These are phyloP conservation scores for Rhynchonycteris naso DNA, from an alignment of 2,797 vertebrate species.

Conservation along the genomic window DNA sequence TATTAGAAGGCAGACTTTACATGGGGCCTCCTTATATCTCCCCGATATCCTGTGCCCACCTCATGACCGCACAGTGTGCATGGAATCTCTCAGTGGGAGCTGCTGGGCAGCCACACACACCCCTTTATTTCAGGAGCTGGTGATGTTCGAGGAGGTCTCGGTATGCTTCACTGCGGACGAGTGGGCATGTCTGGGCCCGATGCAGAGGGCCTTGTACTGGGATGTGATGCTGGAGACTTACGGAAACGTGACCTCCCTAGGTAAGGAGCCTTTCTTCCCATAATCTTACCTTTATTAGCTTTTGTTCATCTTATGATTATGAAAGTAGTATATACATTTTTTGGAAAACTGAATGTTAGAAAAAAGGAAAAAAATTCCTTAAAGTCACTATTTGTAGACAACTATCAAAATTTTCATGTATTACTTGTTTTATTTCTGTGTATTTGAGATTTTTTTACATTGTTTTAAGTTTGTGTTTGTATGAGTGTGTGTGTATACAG, in stretches of 20 bases:
- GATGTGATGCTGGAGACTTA: constrained; percentile 82
- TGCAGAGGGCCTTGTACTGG: constrained; percentile 79
- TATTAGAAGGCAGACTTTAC: neutral
- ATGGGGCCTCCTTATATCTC: neutral
- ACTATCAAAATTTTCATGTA: neutral
- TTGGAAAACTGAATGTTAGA: constrained; percentile 35
- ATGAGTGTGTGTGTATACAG: neutral
- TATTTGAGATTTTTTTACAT: neutral
- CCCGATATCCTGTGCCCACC: no score
- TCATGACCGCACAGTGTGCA: neutral
- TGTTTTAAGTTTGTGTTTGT: neutral
- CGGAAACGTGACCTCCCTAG: constrained; percentile 75
- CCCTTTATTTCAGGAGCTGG: constrained; percentile 71
- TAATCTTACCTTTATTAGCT: neutral
- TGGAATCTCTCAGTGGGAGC: neutral
- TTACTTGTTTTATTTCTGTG: neutral
- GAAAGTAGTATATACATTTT: neutral
- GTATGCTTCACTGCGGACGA: constrained; percentile 81
- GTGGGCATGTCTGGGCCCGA: constrained; percentile 75
- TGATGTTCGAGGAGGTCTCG: constrained; percentile 81
- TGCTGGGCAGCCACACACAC: neutral
- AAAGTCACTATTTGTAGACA: neutral
- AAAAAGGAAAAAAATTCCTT: neutral
- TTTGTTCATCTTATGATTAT: constrained; percentile 14
- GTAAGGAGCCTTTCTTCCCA: constrained; percentile 55